phyloP scores from a whole-genome alignment of 2,797 vertebrate species.

The Apodemus agrarius region DNA sequence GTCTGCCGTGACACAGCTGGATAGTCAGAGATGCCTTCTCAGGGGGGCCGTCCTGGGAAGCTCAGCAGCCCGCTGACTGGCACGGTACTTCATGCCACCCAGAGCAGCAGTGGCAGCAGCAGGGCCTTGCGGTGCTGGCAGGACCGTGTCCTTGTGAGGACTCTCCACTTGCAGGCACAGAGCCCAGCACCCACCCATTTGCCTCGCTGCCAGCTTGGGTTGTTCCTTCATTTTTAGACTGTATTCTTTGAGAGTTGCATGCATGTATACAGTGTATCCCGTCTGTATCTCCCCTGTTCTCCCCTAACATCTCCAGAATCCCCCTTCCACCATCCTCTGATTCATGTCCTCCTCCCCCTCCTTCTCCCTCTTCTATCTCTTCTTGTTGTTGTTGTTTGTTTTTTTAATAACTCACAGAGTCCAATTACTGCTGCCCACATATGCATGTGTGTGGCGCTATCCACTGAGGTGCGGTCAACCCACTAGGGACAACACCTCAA shows the following conservation, averaged over 20 bases:
- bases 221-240: not conserved
- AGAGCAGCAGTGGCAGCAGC: not conserved
- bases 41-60: constrained; percentile 9
- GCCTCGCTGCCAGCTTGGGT: not conserved
- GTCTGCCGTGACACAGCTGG: not conserved
- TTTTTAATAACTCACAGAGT: not conserved
- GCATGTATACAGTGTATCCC: not conserved
- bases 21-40: constrained; percentile 20
- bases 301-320: not conserved
- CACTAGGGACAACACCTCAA: not conserved
- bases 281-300: not conserved
- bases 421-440: not conserved
- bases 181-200: not conserved
- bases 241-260: not conserved
- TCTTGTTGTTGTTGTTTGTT: not conserved
- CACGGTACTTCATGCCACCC: not conserved
- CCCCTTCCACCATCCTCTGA: not conserved
- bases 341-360: not conserved
- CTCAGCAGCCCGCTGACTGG: not conserved
- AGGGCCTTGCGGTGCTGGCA: not conserved
- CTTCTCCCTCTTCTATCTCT: not conserved
- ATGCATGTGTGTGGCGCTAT: not conserved
- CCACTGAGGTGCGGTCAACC: not conserved
- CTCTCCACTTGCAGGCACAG: not conserved
- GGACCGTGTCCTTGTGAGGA: not conserved